phyloP scores from a whole-genome alignment of 2,113 vertebrate species.

The Toxotes jaculatrix region DNA sequence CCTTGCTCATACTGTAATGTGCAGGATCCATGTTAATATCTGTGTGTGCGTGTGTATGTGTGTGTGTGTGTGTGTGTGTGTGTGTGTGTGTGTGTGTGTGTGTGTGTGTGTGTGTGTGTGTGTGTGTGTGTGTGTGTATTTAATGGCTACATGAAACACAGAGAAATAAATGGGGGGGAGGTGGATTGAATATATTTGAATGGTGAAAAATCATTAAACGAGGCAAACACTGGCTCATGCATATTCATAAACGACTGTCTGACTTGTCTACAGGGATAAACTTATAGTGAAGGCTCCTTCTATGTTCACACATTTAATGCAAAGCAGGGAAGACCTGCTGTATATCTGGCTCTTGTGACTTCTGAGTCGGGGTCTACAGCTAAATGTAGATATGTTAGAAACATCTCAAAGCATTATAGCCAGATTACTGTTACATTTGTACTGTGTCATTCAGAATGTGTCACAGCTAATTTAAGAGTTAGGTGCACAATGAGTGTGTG shows the following conservation, averaged over 20 bases:
- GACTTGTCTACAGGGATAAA: constrained; percentile 71
- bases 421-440: constrained; percentile 18
- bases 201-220: constrained; percentile 73
- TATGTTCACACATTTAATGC: constrained; percentile 60
- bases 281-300: constrained; percentile 56
- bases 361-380: neutral
- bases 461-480: constrained; percentile 23
- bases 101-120: constrained; percentile 21
- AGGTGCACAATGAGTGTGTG: constrained; percentile 14
- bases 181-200: constrained; percentile 71
- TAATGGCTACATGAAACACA: constrained; percentile 50
- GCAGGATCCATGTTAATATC: constrained; percentile 38
- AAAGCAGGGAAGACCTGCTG: constrained; percentile 59
- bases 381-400: constrained; percentile 11
- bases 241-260: constrained; percentile 75
- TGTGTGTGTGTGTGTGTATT: constrained; percentile 52
- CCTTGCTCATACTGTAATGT: constrained; percentile 30
- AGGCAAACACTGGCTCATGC: constrained; percentile 69
- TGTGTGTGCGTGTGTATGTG: constrained; percentile 28
- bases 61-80: constrained; percentile 34
- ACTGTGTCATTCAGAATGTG: constrained; percentile 3
- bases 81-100: neutral
- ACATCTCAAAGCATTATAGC: constrained; percentile 13
- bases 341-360: constrained; percentile 45
- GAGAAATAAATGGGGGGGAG: constrained; percentile 57